Evolutionary conservation across 2,113 vertebrate genomes (phyloP), one percentile per base, ranked within the genome.

Genomic region (Triplophysa siluroides): DNA sequence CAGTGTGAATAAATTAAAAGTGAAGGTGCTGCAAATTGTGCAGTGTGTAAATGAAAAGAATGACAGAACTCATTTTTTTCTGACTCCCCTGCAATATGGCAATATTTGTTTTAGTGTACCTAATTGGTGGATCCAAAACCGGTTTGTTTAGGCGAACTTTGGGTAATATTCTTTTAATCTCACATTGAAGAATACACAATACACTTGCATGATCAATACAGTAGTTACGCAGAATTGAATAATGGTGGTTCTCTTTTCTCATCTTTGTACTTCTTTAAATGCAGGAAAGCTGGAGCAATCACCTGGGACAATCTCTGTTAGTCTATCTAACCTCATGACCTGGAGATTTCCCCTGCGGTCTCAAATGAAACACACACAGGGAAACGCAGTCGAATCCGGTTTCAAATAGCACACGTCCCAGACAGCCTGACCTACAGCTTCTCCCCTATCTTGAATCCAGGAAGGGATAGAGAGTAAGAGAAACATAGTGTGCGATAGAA

Each of bases 381-480:
- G 65, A 76, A 70, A 76, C 26, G 76, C 65, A 63, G 77, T 63
- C 19, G 56, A 62, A 75, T 83, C 45, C 33, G 67, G 81, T 83
- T 84, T 78, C 75, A 63, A 63, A 63, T 64, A 72, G 78, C 58
- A 11, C 60, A 74, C 23, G 38, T 13, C 56, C 43, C 75, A 66
- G 66, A 74, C 69, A 64, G 63, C 19, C 38, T 58, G 80, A 70
- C 74, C 65, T 64, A 16, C 63, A 63, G 52, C n/a, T 38, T 74
- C 24, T 21, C 56, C 65, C 23, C 7, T 19, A 7, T 41, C 26
- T n/a, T 21, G 21, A 70, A 70, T 54, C 47, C 67, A 52, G 65
- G 50, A 73, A 78, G 76, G 56, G 66, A 24, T 21, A 26, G 52
- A 52, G 23, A 76, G 75, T 56, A 43, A 50, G 26, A 61, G 73